Evolutionary conservation across 2,797 vertebrate species (phyloP).

Genomic region (Gorsachius magnificus): DNA sequence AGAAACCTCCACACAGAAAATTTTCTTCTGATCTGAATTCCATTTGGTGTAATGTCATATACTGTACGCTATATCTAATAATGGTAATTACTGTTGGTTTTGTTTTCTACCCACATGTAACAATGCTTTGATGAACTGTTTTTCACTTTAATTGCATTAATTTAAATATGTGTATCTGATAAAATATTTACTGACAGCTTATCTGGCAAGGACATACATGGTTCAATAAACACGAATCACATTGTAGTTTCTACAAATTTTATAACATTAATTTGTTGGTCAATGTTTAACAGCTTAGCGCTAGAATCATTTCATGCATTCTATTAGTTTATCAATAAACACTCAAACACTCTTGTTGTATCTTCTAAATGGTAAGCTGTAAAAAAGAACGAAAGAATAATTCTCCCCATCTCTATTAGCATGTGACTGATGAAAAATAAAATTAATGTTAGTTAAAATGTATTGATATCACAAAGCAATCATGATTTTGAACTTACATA

Average conservation of each 20-base stretch:
- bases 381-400: neutral
- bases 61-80: neutral
- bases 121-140: constrained; percentile 56
- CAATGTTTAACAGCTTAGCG: constrained; percentile 41
- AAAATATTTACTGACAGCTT: constrained; percentile 56
- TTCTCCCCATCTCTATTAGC: neutral
- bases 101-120: constrained; percentile 47
- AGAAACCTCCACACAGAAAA: neutral
- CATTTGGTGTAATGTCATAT: neutral
- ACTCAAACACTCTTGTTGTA: neutral
- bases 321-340: constrained; percentile 51
- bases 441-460: constrained; percentile 48
- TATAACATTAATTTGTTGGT: constrained; percentile 59
- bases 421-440: neutral
- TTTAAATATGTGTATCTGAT: constrained; percentile 44
- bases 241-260: constrained; percentile 48
- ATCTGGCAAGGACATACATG: constrained; percentile 13
- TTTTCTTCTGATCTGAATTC: neutral
- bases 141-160: constrained; percentile 54
- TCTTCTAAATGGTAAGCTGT: constrained; percentile 5
- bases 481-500: constrained; percentile 16
- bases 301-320: neutral
- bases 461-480: constrained; percentile 1
- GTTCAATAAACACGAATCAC: constrained; percentile 15
- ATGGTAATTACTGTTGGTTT: constrained; percentile 34